phyloP scores from a whole-genome alignment of 2,797 vertebrate genomes.

The Ambastaia sidthimunki region DNA sequence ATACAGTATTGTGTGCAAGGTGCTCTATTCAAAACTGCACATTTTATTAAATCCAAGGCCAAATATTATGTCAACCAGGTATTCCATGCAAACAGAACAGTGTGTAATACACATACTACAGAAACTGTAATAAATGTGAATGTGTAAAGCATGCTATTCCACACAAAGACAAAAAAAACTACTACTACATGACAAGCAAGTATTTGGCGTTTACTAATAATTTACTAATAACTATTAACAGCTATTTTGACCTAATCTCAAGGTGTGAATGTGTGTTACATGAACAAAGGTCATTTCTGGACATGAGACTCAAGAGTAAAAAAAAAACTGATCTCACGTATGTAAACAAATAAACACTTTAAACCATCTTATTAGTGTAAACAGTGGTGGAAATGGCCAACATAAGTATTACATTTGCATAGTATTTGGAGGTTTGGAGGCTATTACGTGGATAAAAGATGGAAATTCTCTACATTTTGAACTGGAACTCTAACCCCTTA shows the following conservation, averaged over 20 bases:
- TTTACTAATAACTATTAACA: no score
- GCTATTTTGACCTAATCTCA: background rate
- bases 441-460: no score
- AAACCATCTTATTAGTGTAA: background rate
- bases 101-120: background rate
- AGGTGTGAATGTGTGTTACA: background rate
- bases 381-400: background rate
- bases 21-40: background rate
- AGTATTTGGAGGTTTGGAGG: no score
- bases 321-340: background rate
- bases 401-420: no score
- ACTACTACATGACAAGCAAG: no score
- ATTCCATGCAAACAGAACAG: background rate
- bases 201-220: no score
- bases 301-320: background rate
- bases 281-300: background rate
- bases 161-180: no score
- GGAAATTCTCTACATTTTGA: no score
- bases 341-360: background rate
- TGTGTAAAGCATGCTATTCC: no score
- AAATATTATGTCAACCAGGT: background rate
- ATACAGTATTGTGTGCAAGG: background rate
- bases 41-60: background rate
- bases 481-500: no score
- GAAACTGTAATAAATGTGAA: background rate